A percentile compares a stretch with the other conserved stretches of the same genome.
These are phyloP conservation scores for Heliconius aoede DNA, from an alignment of 2,888 invertebrate genomes.

Conservation along the genomic window DNA sequence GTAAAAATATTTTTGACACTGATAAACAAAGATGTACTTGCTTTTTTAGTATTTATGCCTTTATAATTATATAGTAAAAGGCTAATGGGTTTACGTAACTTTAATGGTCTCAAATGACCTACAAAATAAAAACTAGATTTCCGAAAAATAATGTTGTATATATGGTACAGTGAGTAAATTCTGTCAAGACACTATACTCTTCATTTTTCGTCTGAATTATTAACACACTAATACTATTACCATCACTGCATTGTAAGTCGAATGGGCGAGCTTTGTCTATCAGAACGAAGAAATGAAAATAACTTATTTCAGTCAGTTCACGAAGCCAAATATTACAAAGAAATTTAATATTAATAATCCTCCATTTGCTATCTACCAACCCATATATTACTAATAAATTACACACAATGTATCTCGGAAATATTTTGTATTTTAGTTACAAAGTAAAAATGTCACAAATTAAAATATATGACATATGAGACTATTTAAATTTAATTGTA, in stretches of 20 bases:
- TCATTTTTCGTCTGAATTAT: no score
- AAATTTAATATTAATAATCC: neutral
- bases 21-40: no score
- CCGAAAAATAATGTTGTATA: no score
- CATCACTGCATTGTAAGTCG: no score
- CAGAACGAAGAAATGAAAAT: neutral
- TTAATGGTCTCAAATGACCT: neutral
- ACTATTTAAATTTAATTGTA: neutral
- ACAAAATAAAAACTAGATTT: no score
- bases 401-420: neutral
- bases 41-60: neutral
- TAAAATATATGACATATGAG: neutral
- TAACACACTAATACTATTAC: no score
- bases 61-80: neutral
- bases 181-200: no score
- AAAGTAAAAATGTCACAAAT: neutral
- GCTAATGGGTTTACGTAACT: neutral
- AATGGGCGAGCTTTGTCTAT: neutral
- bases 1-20: neutral
- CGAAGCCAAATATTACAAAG: no score
- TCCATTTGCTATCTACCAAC: neutral
- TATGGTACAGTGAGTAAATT: no score
- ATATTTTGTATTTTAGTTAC: neutral
- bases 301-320: neutral
- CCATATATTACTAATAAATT: neutral